Percentiles rank a stretch among this genome's conserved stretches.
Conservation (phyloP, 2,113 vertebrate species). For the Burhinus oedicnemus region DNA sequence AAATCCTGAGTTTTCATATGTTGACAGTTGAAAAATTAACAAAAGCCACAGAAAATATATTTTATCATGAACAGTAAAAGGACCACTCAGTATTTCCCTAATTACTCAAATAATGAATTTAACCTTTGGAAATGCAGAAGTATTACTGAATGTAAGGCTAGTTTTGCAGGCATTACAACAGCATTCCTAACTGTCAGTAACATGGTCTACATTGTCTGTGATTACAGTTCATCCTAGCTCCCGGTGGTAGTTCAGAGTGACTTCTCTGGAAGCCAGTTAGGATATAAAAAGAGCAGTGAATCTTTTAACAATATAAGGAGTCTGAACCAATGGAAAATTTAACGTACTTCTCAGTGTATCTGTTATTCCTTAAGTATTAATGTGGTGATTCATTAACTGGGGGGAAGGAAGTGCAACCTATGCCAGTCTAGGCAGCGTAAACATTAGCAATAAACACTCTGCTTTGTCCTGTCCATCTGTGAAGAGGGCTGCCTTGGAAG, state of each 20-base stretch:
- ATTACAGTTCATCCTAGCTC: not conserved
- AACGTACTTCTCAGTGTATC: not conserved
- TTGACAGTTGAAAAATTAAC: not conserved
- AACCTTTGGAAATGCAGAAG: not conserved
- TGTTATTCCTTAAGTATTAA: not conserved
- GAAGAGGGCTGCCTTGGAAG: slow-evolving; percentile 82
- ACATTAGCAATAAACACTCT: not conserved
- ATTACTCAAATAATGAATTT: not conserved
- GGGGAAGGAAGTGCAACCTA: not conserved
- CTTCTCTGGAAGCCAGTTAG: not conserved
- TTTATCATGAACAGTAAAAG: not conserved
- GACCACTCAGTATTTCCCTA: not conserved
- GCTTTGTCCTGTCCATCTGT: not conserved
- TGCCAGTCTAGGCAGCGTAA: not conserved
- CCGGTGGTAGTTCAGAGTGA: not conserved
- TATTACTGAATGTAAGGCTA: not conserved
- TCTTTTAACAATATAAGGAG: not conserved
- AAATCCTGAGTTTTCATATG: not conserved
- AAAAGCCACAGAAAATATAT: not conserved
- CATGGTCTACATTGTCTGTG: not conserved
- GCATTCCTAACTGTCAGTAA: not conserved
- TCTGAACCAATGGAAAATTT: not conserved
- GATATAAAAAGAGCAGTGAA: not conserved
- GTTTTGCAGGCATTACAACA: not conserved
- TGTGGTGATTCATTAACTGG: not conserved